A percentile compares a stretch with the other conserved stretches of the same genome.
These are phyloP conservation scores for Seira musarum DNA, from an alignment of 2,888 invertebrate genomes.

Conservation along the genomic window DNA sequence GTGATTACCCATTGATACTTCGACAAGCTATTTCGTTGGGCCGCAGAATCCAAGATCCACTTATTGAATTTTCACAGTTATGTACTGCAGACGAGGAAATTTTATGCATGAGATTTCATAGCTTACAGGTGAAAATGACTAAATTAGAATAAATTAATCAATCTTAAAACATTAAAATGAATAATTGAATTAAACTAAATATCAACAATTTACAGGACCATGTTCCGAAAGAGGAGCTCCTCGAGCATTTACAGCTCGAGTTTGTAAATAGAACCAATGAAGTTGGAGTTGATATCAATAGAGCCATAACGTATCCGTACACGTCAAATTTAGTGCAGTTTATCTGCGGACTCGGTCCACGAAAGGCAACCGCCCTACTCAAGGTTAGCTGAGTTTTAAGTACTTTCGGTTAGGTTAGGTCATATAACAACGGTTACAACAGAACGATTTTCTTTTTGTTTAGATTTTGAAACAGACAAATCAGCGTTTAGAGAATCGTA, in stretches of 20 bases:
- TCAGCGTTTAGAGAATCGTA: slow-evolving; percentile 92
- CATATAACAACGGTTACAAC: no score
- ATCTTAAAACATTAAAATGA: no score
- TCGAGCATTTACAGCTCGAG: slow-evolving; percentile 89
- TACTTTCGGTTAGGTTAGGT: background rate
- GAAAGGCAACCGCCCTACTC: slow-evolving; percentile 91
- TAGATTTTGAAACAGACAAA: slow-evolving; percentile 89
- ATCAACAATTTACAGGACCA: no score
- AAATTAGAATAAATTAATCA: slow-evolving; percentile 1
- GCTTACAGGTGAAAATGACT: slow-evolving; percentile 76
- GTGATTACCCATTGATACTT: slow-evolving; percentile 92
- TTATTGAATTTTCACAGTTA: slow-evolving; percentile 95
- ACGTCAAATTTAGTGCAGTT: slow-evolving; percentile 94
- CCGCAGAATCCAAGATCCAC: slow-evolving; percentile 93
- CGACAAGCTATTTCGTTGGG: slow-evolving; percentile 95
- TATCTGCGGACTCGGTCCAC: slow-evolving; percentile 95
- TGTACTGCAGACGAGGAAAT: slow-evolving; percentile 98
- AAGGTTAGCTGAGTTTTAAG: slow-evolving; percentile 73
- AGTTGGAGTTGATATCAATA: slow-evolving; percentile 97
- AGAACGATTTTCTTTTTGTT: slow-evolving; percentile 35
- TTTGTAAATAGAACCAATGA: slow-evolving; percentile 96
- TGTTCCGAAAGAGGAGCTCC: slow-evolving; percentile 84
- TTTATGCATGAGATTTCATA: slow-evolving; percentile 92
- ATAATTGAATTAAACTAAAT: no score
- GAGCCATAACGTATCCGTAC: slow-evolving; percentile 90